A percentile compares a stretch with the other conserved stretches of the same genome.
phyloP scores from a whole-genome alignment of 2,888 invertebrate species.

The Parnassius glacialis region DNA sequence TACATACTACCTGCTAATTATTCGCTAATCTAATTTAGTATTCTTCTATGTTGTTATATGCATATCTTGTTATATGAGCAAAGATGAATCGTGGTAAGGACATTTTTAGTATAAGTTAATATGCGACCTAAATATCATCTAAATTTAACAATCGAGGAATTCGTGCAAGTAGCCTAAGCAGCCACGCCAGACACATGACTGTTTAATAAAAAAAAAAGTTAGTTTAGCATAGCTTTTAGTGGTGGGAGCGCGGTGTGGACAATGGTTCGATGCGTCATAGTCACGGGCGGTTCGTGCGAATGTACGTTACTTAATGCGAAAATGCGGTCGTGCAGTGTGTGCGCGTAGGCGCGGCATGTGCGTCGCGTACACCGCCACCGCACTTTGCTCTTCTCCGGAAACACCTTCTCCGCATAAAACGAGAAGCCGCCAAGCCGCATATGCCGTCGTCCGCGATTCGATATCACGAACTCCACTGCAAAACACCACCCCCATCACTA shows the following conservation, averaged over 20 bases:
- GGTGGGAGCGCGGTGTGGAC: constrained; percentile 45
- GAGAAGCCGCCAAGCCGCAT: constrained; percentile 76
- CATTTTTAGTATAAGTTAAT: not conserved
- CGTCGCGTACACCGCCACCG: constrained; percentile 77
- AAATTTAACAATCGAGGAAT: no score
- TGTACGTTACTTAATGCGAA: constrained; percentile 76
- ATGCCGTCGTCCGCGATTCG: constrained; percentile 74
- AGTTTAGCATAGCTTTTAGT: constrained; percentile 59
- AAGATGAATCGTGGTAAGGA: not conserved
- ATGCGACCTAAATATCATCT: not conserved
- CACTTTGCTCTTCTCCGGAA: constrained; percentile 76
- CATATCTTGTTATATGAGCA: not conserved
- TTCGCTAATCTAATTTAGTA: no score
- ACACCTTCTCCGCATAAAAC: constrained; percentile 78
- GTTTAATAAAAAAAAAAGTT: constrained; percentile 33
- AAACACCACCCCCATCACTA: constrained; percentile 46
- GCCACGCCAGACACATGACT: not conserved
- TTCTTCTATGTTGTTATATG: no score
- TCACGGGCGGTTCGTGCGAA: constrained; percentile 65
- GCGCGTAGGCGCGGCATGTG: constrained; percentile 76
- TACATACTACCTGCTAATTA: no score
- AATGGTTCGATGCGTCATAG: constrained; percentile 37
- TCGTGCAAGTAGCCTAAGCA: not conserved
- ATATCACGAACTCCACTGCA: constrained; percentile 80
- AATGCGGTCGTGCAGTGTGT: constrained; percentile 73